These are phyloP conservation scores for Rhabdomys dilectus DNA, from an alignment of 2,113 vertebrate species.

Conservation along the genomic window DNA sequence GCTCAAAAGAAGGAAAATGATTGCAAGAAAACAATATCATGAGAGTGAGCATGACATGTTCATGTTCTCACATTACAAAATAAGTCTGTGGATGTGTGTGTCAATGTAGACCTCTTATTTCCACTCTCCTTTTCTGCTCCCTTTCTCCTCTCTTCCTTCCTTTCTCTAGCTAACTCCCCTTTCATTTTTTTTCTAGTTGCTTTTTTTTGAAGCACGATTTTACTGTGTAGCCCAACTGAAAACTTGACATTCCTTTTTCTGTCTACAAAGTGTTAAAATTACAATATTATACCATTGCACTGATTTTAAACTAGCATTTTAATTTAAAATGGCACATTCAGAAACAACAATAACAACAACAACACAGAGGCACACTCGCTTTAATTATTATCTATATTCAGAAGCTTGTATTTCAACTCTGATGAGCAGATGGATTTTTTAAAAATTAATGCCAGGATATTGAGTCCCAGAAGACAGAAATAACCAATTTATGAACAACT, in stretches of 20 bases:
- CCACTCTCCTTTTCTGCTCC: not conserved
- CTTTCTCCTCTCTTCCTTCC: accelerated
- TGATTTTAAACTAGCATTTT: not conserved
- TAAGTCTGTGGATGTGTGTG: not conserved
- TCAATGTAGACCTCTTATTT: not conserved
- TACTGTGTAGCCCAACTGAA: not conserved
- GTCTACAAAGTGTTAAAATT: not conserved
- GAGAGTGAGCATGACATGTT: not conserved
- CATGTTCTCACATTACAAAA: constrained; percentile 1
- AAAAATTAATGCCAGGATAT: not conserved
- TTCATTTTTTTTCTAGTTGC: not conserved
- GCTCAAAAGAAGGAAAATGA: not conserved
- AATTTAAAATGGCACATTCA: not conserved
- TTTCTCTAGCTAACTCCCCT: too few species aligned
- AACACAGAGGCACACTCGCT: accelerated
- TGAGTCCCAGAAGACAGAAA: not conserved
- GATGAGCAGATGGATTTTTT: not conserved
- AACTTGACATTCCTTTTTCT: not conserved
- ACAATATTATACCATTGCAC: not conserved
- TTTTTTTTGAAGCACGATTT: not conserved
- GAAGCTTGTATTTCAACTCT: not conserved
- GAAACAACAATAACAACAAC: not conserved
- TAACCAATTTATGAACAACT: not conserved
- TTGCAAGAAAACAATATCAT: not conserved
- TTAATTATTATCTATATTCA: not conserved